phyloP scores from a whole-genome alignment of 2,888 invertebrate species.

The Diachrysia chrysitis region DNA sequence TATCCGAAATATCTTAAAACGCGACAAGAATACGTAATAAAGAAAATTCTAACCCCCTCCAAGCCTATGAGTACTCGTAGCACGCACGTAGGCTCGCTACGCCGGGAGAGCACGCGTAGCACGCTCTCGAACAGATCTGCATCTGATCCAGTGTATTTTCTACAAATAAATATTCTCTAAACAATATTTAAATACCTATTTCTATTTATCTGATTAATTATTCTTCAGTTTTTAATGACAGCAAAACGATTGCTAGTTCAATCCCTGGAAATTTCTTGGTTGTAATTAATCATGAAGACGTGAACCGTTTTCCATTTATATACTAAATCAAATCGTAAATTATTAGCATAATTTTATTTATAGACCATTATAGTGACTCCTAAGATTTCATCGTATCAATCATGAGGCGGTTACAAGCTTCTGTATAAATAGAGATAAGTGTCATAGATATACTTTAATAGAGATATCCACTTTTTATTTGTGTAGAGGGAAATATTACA shows the following conservation, averaged over 20 bases:
- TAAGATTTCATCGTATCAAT: background rate
- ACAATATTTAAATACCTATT: background rate
- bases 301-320: background rate
- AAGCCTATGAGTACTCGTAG: slow-evolving; percentile 58
- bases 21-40: slow-evolving; percentile 67
- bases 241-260: background rate
- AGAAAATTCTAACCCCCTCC: slow-evolving; percentile 71
- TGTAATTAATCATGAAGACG: background rate
- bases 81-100: slow-evolving; percentile 65
- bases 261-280: background rate
- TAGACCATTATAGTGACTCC: background rate
- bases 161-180: background rate
- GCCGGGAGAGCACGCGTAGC: slow-evolving; percentile 69
- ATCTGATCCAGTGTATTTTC: slow-evolving; percentile 50
- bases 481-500: slow-evolving; percentile 14
- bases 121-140: slow-evolving; percentile 74
- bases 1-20: slow-evolving; percentile 65
- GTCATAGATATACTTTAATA: slow-evolving; percentile 21
- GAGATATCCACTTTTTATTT: too few species aligned
- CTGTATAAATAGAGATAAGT: background rate
- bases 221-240: background rate
- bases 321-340: background rate
- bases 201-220: slow-evolving; percentile 13
- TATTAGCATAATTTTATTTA: background rate
- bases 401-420: background rate